Base-by-base conservation (phyloP, 2,113 vertebrate species). In the Cariama cristata region DNA sequence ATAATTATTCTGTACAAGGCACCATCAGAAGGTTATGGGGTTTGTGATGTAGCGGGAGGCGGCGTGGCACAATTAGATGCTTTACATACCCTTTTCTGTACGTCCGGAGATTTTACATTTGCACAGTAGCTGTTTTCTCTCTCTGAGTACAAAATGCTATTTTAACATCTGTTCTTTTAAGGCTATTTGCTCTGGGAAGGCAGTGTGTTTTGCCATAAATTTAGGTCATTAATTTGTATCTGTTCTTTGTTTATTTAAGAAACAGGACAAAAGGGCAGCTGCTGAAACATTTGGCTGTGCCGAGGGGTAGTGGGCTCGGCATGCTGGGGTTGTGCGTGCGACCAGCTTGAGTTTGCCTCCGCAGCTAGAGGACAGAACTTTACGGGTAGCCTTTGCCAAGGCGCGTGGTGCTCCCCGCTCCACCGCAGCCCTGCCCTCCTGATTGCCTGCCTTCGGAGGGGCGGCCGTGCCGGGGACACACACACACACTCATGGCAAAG, bases 201-300 rank as follows among this genome's bases (percentile, higher is more conserved):
- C 98, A 97, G 98, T 97, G 97, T 98, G 98, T 98, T 99, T 99
- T 98, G 98, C 98, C 98, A 98, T 99, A 99, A 99, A 99, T 99
- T 99, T 99, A 99, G 99, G 99, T 99, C 99, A 99, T 99, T 99
- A 99, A 99, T 99, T 99, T 99, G 99, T 99, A 99, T 99, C 99
- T 99, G 99, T 99, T 99, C 99, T 99, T 99, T 99, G 99, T 99
- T 99, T 99, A 99, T 99, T 99, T 99, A 99, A 99, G 99, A 99
- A 99, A 98, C 98, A 98, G 99, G 99, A 99, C 99, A 99, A 99
- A 99, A 99, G 99, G 99, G 99, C 99, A 99, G 99, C 99, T 99
- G 99, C 99, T 97, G 99, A 99, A 99, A 99, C 99, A 99, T 99
- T 99, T 99, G 99, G 99, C 99, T 99, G 98, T 99, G 99, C 99